Base-by-base conservation (phyloP, 37 sponge, comb jelly and placozoan species). In the Spongia lamella region DNA sequence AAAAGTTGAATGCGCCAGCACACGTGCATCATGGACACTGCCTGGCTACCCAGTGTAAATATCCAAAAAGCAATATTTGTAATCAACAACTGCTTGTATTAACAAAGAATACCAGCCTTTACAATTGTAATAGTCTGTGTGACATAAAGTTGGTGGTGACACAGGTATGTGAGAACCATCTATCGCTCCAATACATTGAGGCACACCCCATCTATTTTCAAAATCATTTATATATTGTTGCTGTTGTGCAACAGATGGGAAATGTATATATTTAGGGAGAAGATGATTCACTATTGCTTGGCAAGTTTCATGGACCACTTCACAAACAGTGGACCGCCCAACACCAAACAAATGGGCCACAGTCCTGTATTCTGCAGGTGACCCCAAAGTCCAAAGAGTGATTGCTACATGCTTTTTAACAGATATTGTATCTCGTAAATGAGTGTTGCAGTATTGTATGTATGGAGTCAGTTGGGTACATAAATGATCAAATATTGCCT, bases 31-130 rank as follows among this genome's bases (percentile, higher is more conserved):
- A 38, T 58, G 61, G 27, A 74, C 75, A n/a, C 61, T 58, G 19
- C 60, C 75, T 30, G 75, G 61, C 34, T 35, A 24, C 24, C 75
- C 75, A 74, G 59, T 38, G 37, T 60, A 20, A 38, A 74, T 31
- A 74, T 56, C 26, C 3, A 39, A 20, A 3, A 58, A 71, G 17
- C 27, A 22, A 5, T 71, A 71, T 27, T 71, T 55, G 56, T 53
- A 27, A 24, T 71, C 40, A 17, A 68, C 70, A 51, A 68, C 40
- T 25, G 70, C 70, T 34, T 68, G 70, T 4, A 68, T 26, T 19
- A 68, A 3, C 51, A 68, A 47, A n/a, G 70, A 68, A 30, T 68
- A 68, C 70, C 70, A 68, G 3, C 70, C 70, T 40, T 68, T 68
- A n/a, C 56, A 4, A 55, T 54, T 9, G 56, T 54, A 72, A 56